Conservation (phyloP, 2,888 invertebrate genomes). For the Parthenolecanium corni region DNA sequence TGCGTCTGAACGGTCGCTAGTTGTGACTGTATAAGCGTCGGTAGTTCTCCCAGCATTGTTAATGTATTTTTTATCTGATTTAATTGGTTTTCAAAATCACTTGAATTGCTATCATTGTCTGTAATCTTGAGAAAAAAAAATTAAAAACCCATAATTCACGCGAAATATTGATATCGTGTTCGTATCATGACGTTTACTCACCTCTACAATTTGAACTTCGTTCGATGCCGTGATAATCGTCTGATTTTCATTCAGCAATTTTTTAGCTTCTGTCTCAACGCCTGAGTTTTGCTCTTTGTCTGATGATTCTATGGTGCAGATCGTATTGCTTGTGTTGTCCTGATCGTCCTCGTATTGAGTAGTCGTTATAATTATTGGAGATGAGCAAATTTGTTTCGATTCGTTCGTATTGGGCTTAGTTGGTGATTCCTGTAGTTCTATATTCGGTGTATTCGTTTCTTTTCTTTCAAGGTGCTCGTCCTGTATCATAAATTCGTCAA, state of each 20-base stretch:
- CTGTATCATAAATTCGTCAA: no score
- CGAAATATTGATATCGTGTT: no score
- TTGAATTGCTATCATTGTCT: neutral
- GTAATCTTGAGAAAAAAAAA: no score
- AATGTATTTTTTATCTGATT: constrained; percentile 16
- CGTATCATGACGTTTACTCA: neutral
- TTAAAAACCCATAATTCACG: no score
- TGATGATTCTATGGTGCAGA: neutral
- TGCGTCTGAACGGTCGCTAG: constrained; percentile 15
- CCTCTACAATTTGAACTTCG: constrained; percentile 8
- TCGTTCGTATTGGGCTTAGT: neutral
- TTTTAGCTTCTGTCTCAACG: no score
- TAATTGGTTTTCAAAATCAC: constrained; percentile 18
- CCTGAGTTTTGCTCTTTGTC: no score
- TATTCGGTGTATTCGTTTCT: no score
- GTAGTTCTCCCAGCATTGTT: constrained; percentile 11
- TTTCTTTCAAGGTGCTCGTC: no score
- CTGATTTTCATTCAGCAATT: neutral
- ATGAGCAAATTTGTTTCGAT: neutral
- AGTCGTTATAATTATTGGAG: neutral
- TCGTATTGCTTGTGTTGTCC: neutral
- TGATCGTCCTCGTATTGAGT: neutral
- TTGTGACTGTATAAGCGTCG: constrained; percentile 26
- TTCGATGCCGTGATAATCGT: neutral
- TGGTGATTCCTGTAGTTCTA: neutral